Percentiles rank a stretch among this genome's conserved stretches.
Conservation (phyloP, 1,140 invertebrate species). For the Drosophila tristis region DNA sequence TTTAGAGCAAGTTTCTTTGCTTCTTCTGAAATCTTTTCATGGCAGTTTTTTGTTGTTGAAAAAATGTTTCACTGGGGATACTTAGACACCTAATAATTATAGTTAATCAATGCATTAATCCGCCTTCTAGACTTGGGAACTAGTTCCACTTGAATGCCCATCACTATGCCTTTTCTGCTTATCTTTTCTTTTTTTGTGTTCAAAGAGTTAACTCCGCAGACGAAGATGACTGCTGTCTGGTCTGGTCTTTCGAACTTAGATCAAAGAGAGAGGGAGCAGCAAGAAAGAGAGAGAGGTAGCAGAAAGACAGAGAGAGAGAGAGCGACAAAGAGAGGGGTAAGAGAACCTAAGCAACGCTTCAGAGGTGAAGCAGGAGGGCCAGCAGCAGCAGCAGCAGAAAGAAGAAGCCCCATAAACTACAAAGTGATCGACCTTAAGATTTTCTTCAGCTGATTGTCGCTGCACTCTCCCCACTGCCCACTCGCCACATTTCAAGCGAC, state of each 20-base stretch:
- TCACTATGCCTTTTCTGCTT: not conserved
- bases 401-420: slow-evolving; percentile 79
- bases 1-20: too few relatives aligned
- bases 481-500: not conserved
- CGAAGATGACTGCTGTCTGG: slow-evolving; percentile 21
- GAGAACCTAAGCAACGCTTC: not conserved
- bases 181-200: too few relatives aligned
- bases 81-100: too few relatives aligned
- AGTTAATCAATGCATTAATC: too few relatives aligned
- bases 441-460: slow-evolving; percentile 67
- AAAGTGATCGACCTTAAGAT: slow-evolving; percentile 81
- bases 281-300: not conserved
- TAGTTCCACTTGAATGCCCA: slow-evolving; percentile 6
- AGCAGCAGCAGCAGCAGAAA: not conserved
- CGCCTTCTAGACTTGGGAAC: not conserved
- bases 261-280: not conserved
- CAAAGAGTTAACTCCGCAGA: too few relatives aligned
- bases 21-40: too few relatives aligned
- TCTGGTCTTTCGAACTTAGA: slow-evolving; percentile 30
- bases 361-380: not conserved
- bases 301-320: not conserved
- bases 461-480: not conserved
- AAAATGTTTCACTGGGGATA: too few relatives aligned
- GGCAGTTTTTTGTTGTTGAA: too few relatives aligned
- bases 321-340: not conserved